Conservation (phyloP, 2,797 vertebrate genomes). For the Picus viridis region DNA sequence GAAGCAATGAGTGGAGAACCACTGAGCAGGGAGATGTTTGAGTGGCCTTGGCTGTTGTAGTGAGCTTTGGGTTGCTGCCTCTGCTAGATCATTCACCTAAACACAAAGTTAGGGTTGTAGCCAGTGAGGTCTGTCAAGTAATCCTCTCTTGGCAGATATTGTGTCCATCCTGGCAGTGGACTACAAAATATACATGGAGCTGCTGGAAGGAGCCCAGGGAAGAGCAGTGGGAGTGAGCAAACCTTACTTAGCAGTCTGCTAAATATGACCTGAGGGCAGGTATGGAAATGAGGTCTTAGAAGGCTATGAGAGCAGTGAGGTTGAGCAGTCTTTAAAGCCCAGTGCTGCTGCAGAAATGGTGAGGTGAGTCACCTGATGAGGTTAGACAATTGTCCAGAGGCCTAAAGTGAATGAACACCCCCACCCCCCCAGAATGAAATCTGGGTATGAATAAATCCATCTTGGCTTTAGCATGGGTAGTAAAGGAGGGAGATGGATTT, state of each 20-base stretch:
- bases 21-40: accelerated
- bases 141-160: conserved; percentile 32
- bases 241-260: neutral
- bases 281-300: neutral
- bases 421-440: no score
- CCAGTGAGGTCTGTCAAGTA: conserved; percentile 12
- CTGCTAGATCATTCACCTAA: neutral
- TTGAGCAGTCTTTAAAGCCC: neutral
- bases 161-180: conserved; percentile 13
- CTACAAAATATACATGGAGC: neutral
- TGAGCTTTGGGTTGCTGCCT: neutral
- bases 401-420: neutral
- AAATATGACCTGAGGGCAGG: neutral
- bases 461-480: neutral
- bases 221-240: conserved; percentile 1
- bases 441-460: neutral
- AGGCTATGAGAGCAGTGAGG: neutral
- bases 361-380: neutral
- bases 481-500: neutral
- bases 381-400: neutral
- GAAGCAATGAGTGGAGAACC: neutral
- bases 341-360: neutral
- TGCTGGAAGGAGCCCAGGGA: conserved; percentile 23
- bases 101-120: neutral
- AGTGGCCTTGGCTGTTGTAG: neutral